Evolutionary conservation across 2,797 vertebrate species (phyloP).

Genomic region (Microchirus variegatus): DNA sequence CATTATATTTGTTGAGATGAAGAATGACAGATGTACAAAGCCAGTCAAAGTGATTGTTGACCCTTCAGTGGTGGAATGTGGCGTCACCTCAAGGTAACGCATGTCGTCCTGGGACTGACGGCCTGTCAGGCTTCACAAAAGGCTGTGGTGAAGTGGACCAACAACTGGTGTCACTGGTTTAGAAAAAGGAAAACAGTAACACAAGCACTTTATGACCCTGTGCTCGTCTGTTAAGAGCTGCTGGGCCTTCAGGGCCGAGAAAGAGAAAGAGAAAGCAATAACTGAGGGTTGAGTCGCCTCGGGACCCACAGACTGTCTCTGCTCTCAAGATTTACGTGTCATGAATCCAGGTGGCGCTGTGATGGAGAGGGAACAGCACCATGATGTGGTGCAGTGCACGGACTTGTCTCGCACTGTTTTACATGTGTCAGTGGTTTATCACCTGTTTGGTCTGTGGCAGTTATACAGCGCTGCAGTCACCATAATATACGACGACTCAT

Average conservation of each 20-base stretch:
- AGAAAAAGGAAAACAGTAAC: slow-evolving; percentile 72
- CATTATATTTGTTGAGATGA: neutral
- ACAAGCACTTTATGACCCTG: slow-evolving; percentile 75
- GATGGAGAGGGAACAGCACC: slow-evolving; percentile 51
- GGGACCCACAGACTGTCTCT: slow-evolving; percentile 65
- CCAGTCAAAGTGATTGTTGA: slow-evolving; percentile 53
- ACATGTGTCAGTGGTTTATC: slow-evolving; percentile 36
- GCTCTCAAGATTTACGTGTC: slow-evolving; percentile 66
- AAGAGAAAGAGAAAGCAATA: slow-evolving; percentile 47
- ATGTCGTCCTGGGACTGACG: slow-evolving; percentile 57
- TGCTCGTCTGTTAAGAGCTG: slow-evolving; percentile 59
- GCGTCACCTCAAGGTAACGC: slow-evolving; percentile 64
- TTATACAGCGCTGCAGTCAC: slow-evolving; percentile 27
- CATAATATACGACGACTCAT: slow-evolving; percentile 21
- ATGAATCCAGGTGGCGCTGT: slow-evolving; percentile 76
- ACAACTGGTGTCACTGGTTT: slow-evolving; percentile 79
- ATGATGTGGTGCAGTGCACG: slow-evolving; percentile 58
- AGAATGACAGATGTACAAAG: slow-evolving; percentile 1
- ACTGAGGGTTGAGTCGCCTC: slow-evolving; percentile 33
- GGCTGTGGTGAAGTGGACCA: slow-evolving; percentile 63
- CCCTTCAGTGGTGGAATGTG: slow-evolving; percentile 43
- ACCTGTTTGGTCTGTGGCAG: slow-evolving; percentile 27
- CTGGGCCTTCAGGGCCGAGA: slow-evolving; percentile 44
- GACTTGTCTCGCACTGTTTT: slow-evolving; percentile 61
- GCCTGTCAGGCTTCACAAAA: slow-evolving; percentile 72